These are phyloP conservation scores for Dryocosmus kuriphilus DNA, from an alignment of 2,888 invertebrate genomes.

Conservation along the genomic window DNA sequence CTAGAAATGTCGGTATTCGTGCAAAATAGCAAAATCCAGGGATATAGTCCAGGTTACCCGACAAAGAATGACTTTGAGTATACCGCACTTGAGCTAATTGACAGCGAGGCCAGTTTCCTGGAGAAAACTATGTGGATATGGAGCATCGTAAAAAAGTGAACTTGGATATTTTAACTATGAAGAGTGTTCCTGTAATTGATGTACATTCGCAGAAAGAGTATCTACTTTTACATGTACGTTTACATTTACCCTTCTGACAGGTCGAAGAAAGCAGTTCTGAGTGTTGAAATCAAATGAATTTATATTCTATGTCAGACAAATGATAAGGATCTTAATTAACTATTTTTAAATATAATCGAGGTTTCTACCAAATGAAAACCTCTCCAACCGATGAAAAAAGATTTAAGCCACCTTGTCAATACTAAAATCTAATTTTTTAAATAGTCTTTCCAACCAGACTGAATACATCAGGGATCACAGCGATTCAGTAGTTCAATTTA, in stretches of 20 bases:
- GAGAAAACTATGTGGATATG: constrained; percentile 20
- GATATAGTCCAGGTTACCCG: constrained; percentile 22
- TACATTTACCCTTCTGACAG: constrained; percentile 35
- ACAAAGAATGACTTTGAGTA: constrained; percentile 36
- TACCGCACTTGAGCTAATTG: constrained; percentile 33
- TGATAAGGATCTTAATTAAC: constrained; percentile 34
- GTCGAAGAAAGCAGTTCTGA: constrained; percentile 32
- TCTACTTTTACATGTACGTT: background rate
- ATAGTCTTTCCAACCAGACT: too few species aligned
- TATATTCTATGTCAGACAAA: constrained; percentile 15
- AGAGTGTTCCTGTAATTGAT: constrained; percentile 39
- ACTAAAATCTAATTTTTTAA: background rate
- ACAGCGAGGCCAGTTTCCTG: constrained; percentile 30
- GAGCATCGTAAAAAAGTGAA: constrained; percentile 38
- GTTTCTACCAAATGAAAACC: background rate
- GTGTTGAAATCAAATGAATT: constrained; percentile 25
- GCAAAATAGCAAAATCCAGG: constrained; percentile 31
- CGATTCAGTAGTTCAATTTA: too few species aligned
- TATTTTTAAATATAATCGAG: background rate
- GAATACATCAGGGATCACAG: too few species aligned
- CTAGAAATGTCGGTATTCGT: constrained; percentile 23
- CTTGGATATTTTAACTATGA: constrained; percentile 39
- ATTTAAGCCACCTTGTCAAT: too few species aligned
- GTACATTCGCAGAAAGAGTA: constrained; percentile 27
- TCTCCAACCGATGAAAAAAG: background rate